Evolutionary conservation across 2,888 invertebrate genomes (phyloP).

Genomic region (Phania funesta): DNA sequence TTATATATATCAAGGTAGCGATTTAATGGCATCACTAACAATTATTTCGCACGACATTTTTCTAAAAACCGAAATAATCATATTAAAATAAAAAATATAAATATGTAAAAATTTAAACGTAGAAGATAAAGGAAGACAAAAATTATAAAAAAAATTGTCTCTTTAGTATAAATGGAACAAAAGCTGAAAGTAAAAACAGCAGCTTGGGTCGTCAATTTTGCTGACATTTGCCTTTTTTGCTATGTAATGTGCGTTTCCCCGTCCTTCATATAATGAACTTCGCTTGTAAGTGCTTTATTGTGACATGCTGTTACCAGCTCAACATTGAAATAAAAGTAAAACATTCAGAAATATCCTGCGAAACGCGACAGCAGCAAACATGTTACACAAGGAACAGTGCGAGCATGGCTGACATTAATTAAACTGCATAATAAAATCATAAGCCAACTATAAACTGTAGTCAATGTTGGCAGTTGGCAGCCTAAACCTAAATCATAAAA

Average conservation of each 20-base stretch:
- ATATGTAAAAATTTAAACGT: too few species aligned
- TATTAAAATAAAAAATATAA: too few species aligned
- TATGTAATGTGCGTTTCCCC: neutral
- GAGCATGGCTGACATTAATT: slow-evolving; percentile 49
- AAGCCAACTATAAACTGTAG: slow-evolving; percentile 61
- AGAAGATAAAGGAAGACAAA: too few species aligned
- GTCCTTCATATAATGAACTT: neutral
- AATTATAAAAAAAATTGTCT: too few species aligned
- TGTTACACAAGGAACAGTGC: slow-evolving; percentile 32
- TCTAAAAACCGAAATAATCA: too few species aligned
- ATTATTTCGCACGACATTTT: too few species aligned
- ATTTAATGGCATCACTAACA: too few species aligned
- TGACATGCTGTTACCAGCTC: slow-evolving; percentile 49
- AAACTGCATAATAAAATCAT: slow-evolving; percentile 65
- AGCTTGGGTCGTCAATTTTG: neutral
- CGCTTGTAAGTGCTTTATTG: slow-evolving; percentile 46
- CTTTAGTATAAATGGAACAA: too few species aligned
- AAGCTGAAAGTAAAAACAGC: too few species aligned
- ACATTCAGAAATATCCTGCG: slow-evolving; percentile 16
- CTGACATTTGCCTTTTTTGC: too few species aligned
- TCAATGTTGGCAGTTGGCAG: slow-evolving; percentile 10
- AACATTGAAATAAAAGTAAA: slow-evolving; percentile 21
- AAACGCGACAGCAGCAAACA: slow-evolving; percentile 11
- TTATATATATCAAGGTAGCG: too few species aligned
- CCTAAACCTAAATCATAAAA: neutral